phyloP scores from a whole-genome alignment of 1,140 invertebrate genomes.

The Archivesica marissinica region DNA sequence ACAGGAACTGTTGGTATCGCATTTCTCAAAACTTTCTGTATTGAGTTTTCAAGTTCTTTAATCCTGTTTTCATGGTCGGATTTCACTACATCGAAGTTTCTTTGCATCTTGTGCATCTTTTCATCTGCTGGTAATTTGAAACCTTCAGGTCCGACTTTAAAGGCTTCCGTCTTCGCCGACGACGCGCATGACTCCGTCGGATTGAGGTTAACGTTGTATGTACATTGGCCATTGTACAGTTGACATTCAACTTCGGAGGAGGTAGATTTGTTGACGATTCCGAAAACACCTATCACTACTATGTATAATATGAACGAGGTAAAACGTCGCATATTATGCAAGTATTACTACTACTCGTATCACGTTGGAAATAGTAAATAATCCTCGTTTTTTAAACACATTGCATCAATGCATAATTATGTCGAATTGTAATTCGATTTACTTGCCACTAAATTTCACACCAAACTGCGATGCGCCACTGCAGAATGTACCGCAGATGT shows the following conservation, averaged over 20 bases:
- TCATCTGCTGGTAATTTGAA: slow-evolving; percentile 21
- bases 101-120: slow-evolving; percentile 47
- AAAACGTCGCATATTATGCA: background rate
- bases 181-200: background rate
- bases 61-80: slow-evolving; percentile 59
- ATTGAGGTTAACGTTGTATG: slow-evolving; percentile 47
- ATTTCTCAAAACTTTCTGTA: slow-evolving; percentile 50
- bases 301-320: background rate
- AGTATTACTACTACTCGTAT: background rate
- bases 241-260: slow-evolving; percentile 13
- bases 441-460: background rate
- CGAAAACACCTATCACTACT: background rate
- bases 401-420: background rate
- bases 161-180: background rate
- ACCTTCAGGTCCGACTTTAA: background rate
- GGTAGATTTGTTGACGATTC: background rate
- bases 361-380: background rate
- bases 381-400: background rate
- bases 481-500: background rate
- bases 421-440: background rate
- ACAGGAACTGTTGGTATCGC: slow-evolving; percentile 21
- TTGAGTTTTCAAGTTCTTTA: slow-evolving; percentile 59
- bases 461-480: background rate
- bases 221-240: slow-evolving; percentile 53
- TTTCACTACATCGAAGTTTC: slow-evolving; percentile 53